Base-by-base conservation (phyloP, 2,888 invertebrate genomes). In the Oasisia sp. region DNA sequence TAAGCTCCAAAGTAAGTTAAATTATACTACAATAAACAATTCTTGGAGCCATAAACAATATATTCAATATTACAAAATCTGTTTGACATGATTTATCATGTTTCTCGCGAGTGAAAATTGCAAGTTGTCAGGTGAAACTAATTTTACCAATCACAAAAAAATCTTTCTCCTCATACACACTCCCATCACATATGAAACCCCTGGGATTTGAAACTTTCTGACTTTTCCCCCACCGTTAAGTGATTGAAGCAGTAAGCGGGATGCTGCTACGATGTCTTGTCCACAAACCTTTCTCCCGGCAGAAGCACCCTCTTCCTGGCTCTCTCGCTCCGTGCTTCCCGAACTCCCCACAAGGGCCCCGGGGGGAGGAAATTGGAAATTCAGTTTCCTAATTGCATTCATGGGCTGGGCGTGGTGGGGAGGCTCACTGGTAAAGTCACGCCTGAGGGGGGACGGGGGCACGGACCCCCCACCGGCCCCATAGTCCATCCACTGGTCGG, bases 401-500 rank as follows among this genome's bases (percentile, higher is more conserved):
- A 95, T 94, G 92, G 94, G 94, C 14, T 94, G 93, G 0, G 93
- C 93, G 9, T 94, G 94, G 45, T 93, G 89, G 3, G 95, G 95
- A 3, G 95, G 95, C 11, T 95, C 94, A 32, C 94, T 93, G 1
- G 95, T 95, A 92, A 95, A 95, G 91, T 95, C 95, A 2, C 94
- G 94, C 92, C 94, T 94, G n/a, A 95, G 93, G 3, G 95, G 95
- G 0, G 95, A 95, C 0, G 95, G 95, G 0, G 95, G 95, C 0
- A 95, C 93, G 14, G 94, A 93, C 56, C 89, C 91, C 19, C 74
- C 74, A 74, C 74, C 74, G 9, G 50, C 50, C 74, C 74, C 74
- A 19, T 74, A 74, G 27, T 74, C 74, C 7, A n/a, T 19, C 74
- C 74, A 74, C n/a, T 7, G 74, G 74, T 74, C 74, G 27, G 74